Percentiles rank a stretch among this genome's conserved stretches.
Evolutionary conservation across 2,113 vertebrate genomes (phyloP).

Genomic region (Phyllostomus hastatus): DNA sequence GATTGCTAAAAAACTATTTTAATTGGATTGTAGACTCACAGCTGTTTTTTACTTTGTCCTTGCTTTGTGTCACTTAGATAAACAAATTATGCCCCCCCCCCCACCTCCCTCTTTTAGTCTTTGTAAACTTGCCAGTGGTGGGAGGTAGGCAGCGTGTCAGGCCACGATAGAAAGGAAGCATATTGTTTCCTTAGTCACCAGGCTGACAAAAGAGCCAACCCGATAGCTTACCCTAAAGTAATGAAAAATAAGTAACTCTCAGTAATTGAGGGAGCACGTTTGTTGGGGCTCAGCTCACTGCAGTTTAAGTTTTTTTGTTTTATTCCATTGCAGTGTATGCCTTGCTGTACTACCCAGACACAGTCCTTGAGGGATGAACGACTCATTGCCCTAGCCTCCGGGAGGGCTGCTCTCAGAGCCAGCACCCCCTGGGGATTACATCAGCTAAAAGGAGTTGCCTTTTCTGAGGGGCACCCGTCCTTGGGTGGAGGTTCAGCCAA

Average conservation of each 20-base stretch:
- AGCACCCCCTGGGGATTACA: not conserved
- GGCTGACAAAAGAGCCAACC: not conserved
- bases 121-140: not conserved
- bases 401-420: not conserved
- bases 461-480: not conserved
- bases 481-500: not conserved
- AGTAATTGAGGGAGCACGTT: not conserved
- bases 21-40: not conserved
- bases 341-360: too few relatives aligned
- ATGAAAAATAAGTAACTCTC: not conserved
- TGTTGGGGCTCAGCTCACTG: not conserved
- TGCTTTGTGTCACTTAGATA: not conserved
- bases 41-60: slow-evolving; percentile 22
- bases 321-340: not conserved
- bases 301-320: not conserved
- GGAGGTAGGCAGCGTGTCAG: not conserved
- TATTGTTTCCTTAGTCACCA: not conserved
- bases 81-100: not conserved
- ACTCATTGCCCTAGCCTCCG: not conserved
- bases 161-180: slow-evolving; percentile 24
- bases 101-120: not conserved
- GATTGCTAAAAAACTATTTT: not conserved
- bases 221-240: not conserved
- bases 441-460: not conserved
- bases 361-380: not conserved